Percentiles rank a stretch among this genome's conserved stretches.
These are phyloP conservation scores for Marcusenius ussheri DNA, from an alignment of 2,113 vertebrate species.

Conservation along the genomic window DNA sequence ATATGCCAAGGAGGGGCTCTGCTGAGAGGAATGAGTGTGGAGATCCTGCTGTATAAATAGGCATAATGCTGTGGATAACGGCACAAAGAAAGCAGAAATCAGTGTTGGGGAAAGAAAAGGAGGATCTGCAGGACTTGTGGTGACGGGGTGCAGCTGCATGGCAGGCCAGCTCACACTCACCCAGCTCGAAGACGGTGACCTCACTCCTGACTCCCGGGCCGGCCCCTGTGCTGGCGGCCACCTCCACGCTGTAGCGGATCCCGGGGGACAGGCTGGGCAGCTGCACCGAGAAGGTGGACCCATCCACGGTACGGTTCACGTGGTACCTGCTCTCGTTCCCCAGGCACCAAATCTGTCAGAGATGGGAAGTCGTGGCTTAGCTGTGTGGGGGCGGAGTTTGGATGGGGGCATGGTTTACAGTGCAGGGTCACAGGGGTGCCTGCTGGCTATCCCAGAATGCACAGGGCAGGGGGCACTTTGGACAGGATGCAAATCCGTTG, in stretches of 20 bases:
- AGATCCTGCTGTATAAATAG: neutral
- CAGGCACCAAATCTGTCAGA: slow-evolving; percentile 86
- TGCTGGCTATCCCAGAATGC: neutral
- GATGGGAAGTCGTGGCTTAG: neutral
- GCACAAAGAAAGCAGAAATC: neutral
- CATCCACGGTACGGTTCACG: slow-evolving; percentile 89
- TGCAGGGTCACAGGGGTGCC: neutral
- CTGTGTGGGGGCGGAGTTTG: neutral
- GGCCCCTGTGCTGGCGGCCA: slow-evolving; percentile 85
- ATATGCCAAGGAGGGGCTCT: neutral
- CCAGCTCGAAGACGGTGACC: slow-evolving; percentile 81
- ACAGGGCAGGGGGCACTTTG: neutral
- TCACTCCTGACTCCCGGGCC: slow-evolving; percentile 88
- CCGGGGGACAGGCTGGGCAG: slow-evolving; percentile 84
- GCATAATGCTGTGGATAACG: neutral
- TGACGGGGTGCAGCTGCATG: neutral
- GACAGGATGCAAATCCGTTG: neutral
- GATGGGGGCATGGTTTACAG: neutral
- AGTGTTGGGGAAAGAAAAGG: neutral
- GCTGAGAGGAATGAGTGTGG: neutral
- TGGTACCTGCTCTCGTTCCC: slow-evolving; percentile 93
- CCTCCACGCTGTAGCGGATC: slow-evolving; percentile 85
- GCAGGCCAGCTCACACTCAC: slow-evolving; percentile 58
- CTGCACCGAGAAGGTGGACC: slow-evolving; percentile 76
- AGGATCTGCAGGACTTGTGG: neutral